A percentile compares a stretch with the other conserved stretches of the same genome.
phyloP scores from a whole-genome alignment of 2,113 vertebrate species.

The Rhombomys opimus region DNA sequence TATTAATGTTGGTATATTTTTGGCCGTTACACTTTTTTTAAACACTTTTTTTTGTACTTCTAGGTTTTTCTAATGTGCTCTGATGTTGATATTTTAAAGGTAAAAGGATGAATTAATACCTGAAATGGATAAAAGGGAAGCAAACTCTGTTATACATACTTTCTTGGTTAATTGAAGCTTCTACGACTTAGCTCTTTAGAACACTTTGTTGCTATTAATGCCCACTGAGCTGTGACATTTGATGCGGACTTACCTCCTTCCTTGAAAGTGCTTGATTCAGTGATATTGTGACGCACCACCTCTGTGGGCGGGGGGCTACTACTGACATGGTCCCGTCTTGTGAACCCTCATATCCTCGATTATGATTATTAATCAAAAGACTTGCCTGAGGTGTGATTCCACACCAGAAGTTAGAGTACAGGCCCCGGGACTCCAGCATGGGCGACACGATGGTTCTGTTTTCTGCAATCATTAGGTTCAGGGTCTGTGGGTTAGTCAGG shows the following conservation, averaged over 20 bases:
- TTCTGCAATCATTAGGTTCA: slow-evolving; percentile 95
- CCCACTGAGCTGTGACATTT: background rate
- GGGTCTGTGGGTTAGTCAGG: slow-evolving; percentile 93
- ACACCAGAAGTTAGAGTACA: slow-evolving; percentile 99
- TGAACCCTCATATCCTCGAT: background rate
- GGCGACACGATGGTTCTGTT: slow-evolving; percentile 95
- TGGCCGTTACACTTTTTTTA: background rate
- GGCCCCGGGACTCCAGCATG: slow-evolving; percentile 96
- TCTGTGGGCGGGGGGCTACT: background rate
- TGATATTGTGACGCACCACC: background rate
- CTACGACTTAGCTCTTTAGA: background rate
- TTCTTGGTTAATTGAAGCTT: background rate
- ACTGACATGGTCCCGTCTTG: background rate
- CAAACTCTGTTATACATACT: background rate
- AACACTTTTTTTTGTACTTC: background rate
- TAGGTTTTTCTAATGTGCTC: background rate
- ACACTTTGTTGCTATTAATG: background rate
- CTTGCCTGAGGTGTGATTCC: slow-evolving; percentile 97
- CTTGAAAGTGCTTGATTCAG: background rate
- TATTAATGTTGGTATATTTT: background rate
- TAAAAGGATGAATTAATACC: background rate
- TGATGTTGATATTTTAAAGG: slow-evolving; percentile 9
- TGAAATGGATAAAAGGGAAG: background rate
- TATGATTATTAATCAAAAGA: slow-evolving; percentile 28
- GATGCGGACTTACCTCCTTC: background rate